A percentile compares a stretch with the other conserved stretches of the same genome.
Evolutionary conservation across 2,113 vertebrate species (phyloP).

Genomic region (Butastur rufipennis): DNA sequence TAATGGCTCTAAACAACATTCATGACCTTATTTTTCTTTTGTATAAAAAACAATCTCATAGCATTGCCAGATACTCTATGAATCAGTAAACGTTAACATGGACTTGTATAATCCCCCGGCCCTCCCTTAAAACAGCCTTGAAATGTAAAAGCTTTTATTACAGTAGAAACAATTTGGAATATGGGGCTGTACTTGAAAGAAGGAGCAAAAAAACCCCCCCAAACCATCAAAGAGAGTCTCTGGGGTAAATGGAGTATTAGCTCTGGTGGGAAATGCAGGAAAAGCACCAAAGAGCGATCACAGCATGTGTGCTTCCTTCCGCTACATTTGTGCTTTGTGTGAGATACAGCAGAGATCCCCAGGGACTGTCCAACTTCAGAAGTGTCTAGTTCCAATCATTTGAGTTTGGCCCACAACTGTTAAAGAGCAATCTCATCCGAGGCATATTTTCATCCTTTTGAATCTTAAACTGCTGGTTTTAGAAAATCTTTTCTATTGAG

Average conservation of each 20-base stretch:
- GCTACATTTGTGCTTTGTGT: background rate
- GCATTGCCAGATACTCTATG: background rate
- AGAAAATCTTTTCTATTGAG: background rate
- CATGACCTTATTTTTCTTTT: background rate
- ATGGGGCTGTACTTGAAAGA: background rate
- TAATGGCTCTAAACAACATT: background rate
- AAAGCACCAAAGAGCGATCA: background rate
- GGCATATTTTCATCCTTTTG: background rate
- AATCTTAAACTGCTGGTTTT: background rate
- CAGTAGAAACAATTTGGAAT: background rate
- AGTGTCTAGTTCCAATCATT: background rate
- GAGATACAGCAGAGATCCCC: background rate
- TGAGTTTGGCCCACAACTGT: background rate
- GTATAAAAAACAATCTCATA: background rate
- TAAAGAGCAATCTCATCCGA: background rate
- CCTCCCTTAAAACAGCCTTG: background rate
- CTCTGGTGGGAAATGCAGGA: background rate
- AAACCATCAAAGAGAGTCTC: background rate
- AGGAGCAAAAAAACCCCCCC: background rate
- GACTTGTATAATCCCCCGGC: background rate
- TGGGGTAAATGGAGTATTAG: background rate
- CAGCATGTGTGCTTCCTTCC: background rate
- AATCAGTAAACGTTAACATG: background rate
- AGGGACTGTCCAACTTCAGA: background rate
- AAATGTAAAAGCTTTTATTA: background rate